A percentile compares a stretch with the other conserved stretches of the same genome.
Evolutionary conservation across 2,888 invertebrate species (phyloP).

Genomic region (Pegoplata infirma): DNA sequence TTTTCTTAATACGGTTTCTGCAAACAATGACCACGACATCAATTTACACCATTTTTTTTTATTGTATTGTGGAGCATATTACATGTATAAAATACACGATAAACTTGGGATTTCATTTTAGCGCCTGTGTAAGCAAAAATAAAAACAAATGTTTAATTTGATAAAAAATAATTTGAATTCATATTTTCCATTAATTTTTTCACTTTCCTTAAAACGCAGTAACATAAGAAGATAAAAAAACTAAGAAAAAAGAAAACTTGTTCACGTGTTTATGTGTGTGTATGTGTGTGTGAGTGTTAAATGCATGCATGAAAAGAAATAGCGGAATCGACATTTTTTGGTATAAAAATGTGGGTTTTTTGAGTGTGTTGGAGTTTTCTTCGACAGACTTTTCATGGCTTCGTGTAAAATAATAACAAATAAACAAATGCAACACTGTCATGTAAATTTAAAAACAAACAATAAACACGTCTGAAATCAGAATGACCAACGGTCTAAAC

Average conservation of each 20-base stretch:
- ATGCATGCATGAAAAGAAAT: constrained; percentile 21
- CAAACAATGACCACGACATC: constrained; percentile 35
- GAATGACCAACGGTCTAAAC: no score
- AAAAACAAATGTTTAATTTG: not conserved
- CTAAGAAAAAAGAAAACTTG: constrained; percentile 33
- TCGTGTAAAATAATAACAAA: constrained; percentile 8
- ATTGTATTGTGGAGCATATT: constrained; percentile 14
- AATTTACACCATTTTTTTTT: no score
- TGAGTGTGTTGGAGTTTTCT: not conserved
- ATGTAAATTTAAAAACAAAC: not conserved
- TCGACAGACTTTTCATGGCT: constrained; percentile 17
- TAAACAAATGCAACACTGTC: constrained; percentile 18
- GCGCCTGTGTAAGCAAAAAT: not conserved
- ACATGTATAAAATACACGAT: not conserved
- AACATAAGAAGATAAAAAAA: not conserved
- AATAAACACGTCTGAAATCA: not conserved
- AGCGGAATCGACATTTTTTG: constrained; percentile 13
- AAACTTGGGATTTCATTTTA: not conserved
- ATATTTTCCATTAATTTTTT: not conserved
- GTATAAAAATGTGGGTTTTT: constrained; percentile 1
- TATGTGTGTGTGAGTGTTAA: constrained; percentile 14
- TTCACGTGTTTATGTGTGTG: constrained; percentile 34
- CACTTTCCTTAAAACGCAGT: not conserved
- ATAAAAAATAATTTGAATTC: not conserved
- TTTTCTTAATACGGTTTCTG: constrained; percentile 1